These are phyloP conservation scores for Leptinotarsa juncta DNA, from an alignment of 2,888 invertebrate genomes.

Conservation along the genomic window DNA sequence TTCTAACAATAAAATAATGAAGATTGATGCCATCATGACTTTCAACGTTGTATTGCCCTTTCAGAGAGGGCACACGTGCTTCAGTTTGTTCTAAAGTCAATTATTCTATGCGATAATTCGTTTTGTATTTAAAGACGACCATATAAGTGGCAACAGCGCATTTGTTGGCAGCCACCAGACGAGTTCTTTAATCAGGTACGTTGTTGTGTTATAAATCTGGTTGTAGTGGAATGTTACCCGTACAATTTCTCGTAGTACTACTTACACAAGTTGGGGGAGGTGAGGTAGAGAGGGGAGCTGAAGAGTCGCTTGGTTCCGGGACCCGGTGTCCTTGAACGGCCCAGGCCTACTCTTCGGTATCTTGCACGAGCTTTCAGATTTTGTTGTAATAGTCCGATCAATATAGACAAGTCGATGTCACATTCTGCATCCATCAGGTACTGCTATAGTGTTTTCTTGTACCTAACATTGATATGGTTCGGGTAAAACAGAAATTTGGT, in stretches of 20 bases:
- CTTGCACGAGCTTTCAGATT: constrained; percentile 29
- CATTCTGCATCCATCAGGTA: no score
- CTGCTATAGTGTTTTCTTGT: no score
- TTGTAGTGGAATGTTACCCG: constrained; percentile 48
- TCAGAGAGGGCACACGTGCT: no score
- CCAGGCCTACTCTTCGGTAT: constrained; percentile 56
- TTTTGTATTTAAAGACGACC: background rate
- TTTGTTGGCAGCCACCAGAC: constrained; percentile 38
- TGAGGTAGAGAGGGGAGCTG: constrained; percentile 32
- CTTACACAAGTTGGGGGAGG: constrained; percentile 44
- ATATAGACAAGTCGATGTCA: background rate
- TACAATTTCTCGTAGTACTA: constrained; percentile 47
- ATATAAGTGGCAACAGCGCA: constrained; percentile 17
- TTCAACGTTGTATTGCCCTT: no score
- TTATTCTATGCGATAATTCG: background rate
- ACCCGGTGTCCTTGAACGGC: constrained; percentile 62
- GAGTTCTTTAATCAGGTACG: constrained; percentile 47
- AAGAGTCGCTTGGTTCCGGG: constrained; percentile 52
- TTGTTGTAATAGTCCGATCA: constrained; percentile 29
- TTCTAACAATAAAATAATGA: no score
- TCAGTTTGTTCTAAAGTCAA: no score
- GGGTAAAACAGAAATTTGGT: no score
- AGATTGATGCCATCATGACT: no score
- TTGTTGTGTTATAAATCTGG: constrained; percentile 39
- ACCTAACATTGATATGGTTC: no score